phyloP scores from a whole-genome alignment of 2,888 invertebrate genomes.

The Tetrapedia diversipes region DNA sequence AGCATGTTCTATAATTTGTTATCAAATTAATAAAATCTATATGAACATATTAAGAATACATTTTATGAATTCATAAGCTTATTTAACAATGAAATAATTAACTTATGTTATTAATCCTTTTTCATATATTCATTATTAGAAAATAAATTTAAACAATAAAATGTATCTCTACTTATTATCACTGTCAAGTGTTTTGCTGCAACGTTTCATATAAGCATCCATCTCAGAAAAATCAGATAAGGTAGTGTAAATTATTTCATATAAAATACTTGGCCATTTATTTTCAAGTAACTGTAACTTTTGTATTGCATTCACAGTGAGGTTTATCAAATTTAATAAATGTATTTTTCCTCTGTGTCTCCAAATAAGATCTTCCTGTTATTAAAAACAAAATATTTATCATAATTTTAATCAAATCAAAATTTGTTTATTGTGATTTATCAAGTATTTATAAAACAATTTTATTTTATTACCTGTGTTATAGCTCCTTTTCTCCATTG shows the following conservation, averaged over 20 bases:
- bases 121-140: background rate
- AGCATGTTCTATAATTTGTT: conserved; percentile 11
- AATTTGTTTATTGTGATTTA: background rate
- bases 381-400: conserved; percentile 36
- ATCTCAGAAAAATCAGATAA: conserved; percentile 92
- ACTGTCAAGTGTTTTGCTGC: conserved; percentile 76
- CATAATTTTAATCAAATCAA: background rate
- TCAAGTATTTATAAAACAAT: background rate
- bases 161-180: conserved; percentile 50
- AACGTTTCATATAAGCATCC: conserved; percentile 90
- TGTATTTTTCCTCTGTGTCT: conserved; percentile 90
- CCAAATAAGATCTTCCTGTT: conserved; percentile 89
- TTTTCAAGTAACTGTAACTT: conserved; percentile 90
- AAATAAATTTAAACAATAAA: conserved; percentile 3
- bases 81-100: conserved; percentile 6
- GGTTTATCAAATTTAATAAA: conserved; percentile 88
- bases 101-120: background rate
- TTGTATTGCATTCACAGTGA: conserved; percentile 90
- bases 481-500: conserved; percentile 89
- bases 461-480: conserved; percentile 81
- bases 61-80: background rate
- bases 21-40: conserved; percentile 18
- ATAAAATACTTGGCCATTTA: conserved; percentile 90
- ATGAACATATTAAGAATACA: conserved; percentile 34
- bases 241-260: conserved; percentile 91